phyloP scores from a whole-genome alignment of 1,140 invertebrate species.

The Sinonovacula constricta region DNA sequence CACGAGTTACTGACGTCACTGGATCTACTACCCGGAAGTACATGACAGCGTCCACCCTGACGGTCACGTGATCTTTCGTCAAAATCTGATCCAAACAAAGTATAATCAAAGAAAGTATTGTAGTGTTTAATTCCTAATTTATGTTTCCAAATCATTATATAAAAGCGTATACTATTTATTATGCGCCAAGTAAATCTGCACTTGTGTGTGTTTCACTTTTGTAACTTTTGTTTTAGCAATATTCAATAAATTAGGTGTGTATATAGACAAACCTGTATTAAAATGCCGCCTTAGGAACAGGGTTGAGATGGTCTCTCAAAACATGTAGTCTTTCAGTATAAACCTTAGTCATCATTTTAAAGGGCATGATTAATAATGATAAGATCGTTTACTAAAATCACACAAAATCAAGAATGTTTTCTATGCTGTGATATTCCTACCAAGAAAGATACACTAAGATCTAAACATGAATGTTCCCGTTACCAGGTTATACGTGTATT shows the following conservation, averaged over 20 bases:
- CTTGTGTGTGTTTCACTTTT: neutral
- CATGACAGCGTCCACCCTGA: slow-evolving; percentile 32
- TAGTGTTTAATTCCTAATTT: too few relatives aligned
- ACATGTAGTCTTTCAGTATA: neutral
- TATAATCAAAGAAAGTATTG: neutral
- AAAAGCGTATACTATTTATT: too few relatives aligned
- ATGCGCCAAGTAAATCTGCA: neutral
- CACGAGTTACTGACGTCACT: slow-evolving; percentile 3
- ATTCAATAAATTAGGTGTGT: neutral
- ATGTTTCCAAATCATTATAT: too few relatives aligned
- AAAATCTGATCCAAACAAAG: slow-evolving; percentile 18
- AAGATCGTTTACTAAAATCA: too few relatives aligned
- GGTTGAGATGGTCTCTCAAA: too few relatives aligned
- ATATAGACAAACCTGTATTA: too few relatives aligned
- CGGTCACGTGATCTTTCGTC: slow-evolving; percentile 36
- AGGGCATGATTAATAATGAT: too few relatives aligned
- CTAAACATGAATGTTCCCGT: neutral
- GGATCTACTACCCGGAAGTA: slow-evolving; percentile 26
- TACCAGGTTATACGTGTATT: neutral
- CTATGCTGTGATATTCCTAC: neutral
- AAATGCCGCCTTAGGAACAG: too few relatives aligned
- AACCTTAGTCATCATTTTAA: neutral
- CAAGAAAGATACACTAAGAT: neutral
- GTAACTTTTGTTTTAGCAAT: neutral
- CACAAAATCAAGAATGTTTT: too few relatives aligned